Percentiles rank a stretch among this genome's conserved stretches.
Conservation (phyloP, 2,888 invertebrate genomes). For the Leptopilina drosophilae region DNA sequence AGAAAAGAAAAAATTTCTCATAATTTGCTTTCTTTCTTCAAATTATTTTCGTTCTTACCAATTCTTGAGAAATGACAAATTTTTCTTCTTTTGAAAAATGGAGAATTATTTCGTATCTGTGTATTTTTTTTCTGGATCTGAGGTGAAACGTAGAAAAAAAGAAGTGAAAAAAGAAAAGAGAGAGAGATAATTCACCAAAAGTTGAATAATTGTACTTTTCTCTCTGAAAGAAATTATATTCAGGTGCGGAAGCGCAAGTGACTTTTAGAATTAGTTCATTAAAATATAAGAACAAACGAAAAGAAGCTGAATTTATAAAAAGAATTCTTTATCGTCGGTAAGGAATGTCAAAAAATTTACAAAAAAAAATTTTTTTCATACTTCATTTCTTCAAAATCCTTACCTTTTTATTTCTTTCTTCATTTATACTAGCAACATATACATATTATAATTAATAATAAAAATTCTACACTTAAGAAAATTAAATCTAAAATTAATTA, state of each 20-base stretch:
- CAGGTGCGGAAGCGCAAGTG: neutral
- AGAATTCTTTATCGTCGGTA: too few species aligned
- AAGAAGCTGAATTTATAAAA: too few species aligned
- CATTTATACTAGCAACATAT: too few species aligned
- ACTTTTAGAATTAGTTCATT: neutral
- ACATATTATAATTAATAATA: too few species aligned
- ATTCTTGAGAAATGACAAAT: neutral
- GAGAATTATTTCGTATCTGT: too few species aligned
- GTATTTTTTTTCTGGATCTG: neutral
- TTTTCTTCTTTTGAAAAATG: neutral
- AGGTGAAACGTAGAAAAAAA: neutral
- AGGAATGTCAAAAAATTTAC: too few species aligned
- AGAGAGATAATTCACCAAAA: neutral
- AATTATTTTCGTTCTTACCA: neutral
- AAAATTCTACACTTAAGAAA: too few species aligned
- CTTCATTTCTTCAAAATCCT: too few species aligned
- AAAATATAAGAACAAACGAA: neutral
- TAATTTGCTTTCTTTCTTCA: neutral
- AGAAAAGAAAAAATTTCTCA: neutral
- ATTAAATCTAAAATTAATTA: too few species aligned
- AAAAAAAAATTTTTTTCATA: too few species aligned
- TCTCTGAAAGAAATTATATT: constrained; percentile 7
- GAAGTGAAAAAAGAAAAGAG: neutral
- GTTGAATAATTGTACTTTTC: constrained; percentile 4
- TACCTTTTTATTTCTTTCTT: too few species aligned